Evolutionary conservation across 2,113 vertebrate genomes (phyloP).

Genomic region (Kryptolebias marmoratus): DNA sequence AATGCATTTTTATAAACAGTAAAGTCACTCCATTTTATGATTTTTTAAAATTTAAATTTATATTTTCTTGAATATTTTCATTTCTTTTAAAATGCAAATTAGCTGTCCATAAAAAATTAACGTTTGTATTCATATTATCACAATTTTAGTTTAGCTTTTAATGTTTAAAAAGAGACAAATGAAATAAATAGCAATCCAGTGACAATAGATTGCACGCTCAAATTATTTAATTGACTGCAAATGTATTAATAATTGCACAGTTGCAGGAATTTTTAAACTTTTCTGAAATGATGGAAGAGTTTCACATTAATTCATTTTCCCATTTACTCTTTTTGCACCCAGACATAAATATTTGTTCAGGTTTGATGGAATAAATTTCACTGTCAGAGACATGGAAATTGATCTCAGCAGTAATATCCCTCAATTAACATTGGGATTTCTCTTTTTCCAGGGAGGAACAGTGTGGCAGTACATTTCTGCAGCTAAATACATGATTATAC

Average conservation of each 20-base stretch:
- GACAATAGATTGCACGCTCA: neutral
- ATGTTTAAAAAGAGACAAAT: neutral
- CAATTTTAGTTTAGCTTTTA: neutral
- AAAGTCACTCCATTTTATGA: neutral
- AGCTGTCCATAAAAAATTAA: neutral
- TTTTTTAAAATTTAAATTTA: neutral
- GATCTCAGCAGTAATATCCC: conserved; percentile 78
- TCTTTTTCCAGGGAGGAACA: conserved; percentile 78
- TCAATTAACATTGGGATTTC: conserved; percentile 76
- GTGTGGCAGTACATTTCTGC: conserved; percentile 77
- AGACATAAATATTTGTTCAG: conserved; percentile 78
- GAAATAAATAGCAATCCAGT: neutral
- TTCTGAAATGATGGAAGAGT: conserved; percentile 27
- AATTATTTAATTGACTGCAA: neutral
- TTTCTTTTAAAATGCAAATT: neutral
- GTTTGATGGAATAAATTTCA: conserved; percentile 75
- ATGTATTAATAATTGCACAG: neutral
- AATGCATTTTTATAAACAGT: conserved; percentile 39
- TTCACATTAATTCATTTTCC: conserved; percentile 33
- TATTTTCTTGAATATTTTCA: neutral
- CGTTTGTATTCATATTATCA: neutral
- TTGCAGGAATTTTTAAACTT: conserved; percentile 16
- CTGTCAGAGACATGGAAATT: conserved; percentile 76
- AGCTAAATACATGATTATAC: conserved; percentile 82
- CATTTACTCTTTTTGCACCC: conserved; percentile 40